Conservation (phyloP, 2,113 vertebrate genomes). For the Leucopsar rothschildi region DNA sequence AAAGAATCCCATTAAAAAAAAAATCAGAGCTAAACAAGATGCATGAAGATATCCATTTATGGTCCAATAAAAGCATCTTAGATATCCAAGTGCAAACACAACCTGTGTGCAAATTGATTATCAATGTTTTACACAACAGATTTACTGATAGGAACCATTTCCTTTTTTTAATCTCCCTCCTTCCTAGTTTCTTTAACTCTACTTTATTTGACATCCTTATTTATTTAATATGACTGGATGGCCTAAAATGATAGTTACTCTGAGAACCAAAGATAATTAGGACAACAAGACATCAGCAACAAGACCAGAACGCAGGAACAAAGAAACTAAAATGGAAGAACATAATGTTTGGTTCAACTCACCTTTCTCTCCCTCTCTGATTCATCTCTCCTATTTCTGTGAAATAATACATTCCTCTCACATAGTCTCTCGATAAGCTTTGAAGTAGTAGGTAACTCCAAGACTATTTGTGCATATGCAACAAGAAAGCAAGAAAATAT, state of each 20-base stretch:
- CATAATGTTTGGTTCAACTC: not conserved
- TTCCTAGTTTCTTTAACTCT: not conserved
- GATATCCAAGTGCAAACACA: not conserved
- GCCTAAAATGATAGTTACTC: slow-evolving; percentile 77
- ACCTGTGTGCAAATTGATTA: not conserved
- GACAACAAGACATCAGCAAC: not conserved
- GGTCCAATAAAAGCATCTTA: not conserved
- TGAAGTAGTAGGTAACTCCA: not conserved
- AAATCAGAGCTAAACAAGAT: not conserved
- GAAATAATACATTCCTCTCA: not conserved
- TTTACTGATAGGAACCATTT: not conserved
- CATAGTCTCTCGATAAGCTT: not conserved
- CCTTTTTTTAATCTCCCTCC: not conserved
- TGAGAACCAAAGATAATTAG: slow-evolving; percentile 74
- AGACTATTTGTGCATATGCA: not conserved
- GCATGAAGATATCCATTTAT: not conserved
- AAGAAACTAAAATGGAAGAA: not conserved
- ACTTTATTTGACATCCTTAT: slow-evolving; percentile 71
- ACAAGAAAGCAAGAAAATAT: not conserved
- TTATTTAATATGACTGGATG: slow-evolving; percentile 76
- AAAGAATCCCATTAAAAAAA: not conserved
- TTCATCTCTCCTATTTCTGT: not conserved
- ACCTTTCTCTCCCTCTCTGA: not conserved
- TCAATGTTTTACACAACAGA: not conserved
- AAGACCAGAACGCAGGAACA: not conserved